Conservation (phyloP, 2,888 invertebrate species). For the Synergus itoensis region DNA sequence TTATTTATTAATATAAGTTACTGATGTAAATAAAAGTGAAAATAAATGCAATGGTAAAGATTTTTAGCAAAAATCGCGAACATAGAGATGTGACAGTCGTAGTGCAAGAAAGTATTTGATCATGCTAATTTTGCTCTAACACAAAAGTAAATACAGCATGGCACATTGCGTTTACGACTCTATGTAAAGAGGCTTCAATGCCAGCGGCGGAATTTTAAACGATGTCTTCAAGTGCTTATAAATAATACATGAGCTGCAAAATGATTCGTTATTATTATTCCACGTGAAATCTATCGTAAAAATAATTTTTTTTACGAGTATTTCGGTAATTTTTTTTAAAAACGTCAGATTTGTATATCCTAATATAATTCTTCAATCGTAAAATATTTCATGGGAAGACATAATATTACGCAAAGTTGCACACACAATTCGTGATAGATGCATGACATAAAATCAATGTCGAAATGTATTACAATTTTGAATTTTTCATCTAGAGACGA, state of each 20-base stretch:
- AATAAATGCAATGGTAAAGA: not conserved
- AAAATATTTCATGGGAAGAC: not conserved
- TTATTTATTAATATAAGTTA: no score
- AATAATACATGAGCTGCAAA: conserved; percentile 41
- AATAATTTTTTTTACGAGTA: not conserved
- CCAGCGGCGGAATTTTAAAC: conserved; percentile 43
- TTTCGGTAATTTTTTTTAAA: not conserved
- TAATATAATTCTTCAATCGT: not conserved
- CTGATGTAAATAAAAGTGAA: not conserved
- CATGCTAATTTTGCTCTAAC: conserved; percentile 23
- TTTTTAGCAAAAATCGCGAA: not conserved
- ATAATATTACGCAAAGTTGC: not conserved
- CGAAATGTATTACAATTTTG: not conserved
- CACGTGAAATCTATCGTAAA: conserved; percentile 22
- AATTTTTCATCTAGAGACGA: not conserved
- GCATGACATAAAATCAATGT: not conserved
- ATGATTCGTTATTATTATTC: conserved; percentile 19
- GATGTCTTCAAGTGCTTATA: conserved; percentile 37
- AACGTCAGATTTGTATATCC: not conserved
- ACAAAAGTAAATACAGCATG: conserved; percentile 50
- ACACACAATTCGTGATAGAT: not conserved
- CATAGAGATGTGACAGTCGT: not conserved
- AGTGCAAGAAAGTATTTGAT: conserved; percentile 30
- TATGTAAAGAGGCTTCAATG: conserved; percentile 43
- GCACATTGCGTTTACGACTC: conserved; percentile 35